phyloP scores from a whole-genome alignment of 2,113 vertebrate genomes.

The Micronycteris hirsuta region DNA sequence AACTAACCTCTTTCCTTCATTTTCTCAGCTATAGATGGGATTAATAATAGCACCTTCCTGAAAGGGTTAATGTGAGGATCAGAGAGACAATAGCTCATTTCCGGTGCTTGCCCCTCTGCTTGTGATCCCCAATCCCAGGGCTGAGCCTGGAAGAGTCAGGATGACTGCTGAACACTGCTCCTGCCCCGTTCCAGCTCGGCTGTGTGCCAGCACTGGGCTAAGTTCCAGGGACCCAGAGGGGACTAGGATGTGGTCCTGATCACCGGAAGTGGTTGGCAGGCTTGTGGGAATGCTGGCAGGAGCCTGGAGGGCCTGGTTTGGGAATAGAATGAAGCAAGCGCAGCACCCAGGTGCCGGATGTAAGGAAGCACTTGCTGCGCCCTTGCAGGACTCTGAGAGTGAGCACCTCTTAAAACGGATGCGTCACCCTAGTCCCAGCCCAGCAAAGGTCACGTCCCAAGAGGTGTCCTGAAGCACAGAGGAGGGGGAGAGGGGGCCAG shows the following conservation, averaged over 20 bases:
- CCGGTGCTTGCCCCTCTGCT: background rate
- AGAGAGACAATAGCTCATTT: background rate
- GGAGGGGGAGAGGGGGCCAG: background rate
- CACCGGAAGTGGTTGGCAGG: background rate
- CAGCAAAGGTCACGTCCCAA: background rate
- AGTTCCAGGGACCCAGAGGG: background rate
- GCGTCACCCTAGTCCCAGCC: background rate
- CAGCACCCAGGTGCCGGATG: accelerated
- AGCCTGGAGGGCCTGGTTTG: background rate
- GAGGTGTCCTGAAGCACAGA: background rate
- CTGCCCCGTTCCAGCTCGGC: background rate
- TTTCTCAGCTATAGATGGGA: background rate
- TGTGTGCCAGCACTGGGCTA: background rate
- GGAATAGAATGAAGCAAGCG: background rate
- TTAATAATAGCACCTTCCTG: background rate
- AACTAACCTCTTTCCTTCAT: background rate
- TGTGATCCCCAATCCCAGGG: background rate
- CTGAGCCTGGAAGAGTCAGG: background rate
- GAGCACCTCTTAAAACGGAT: background rate
- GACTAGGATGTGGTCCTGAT: background rate
- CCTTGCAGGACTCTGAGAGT: background rate
- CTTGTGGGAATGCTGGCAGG: background rate
- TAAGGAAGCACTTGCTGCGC: background rate
- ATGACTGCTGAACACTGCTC: background rate
- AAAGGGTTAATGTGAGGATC: background rate